Base-by-base conservation (phyloP, 1,140 invertebrate species). In the Rhopalosiphum maidis region DNA sequence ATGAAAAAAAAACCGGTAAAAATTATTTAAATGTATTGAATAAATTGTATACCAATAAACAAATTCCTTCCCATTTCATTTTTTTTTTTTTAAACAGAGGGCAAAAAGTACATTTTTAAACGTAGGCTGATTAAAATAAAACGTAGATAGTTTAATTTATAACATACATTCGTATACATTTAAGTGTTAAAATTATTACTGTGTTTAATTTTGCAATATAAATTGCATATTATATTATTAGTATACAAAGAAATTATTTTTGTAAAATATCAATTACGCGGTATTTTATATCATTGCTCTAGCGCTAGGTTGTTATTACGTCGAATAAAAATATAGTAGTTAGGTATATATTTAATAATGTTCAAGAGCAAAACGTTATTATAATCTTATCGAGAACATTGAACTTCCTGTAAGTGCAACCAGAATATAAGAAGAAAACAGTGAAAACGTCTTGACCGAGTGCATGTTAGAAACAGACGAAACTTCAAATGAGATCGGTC, bases 401-500 rank as follows among this genome's bases (percentile, higher is more conserved):
- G 85, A 86, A 86, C 85, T 46, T 86, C 21, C 46, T 3, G 7
- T 48, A 30, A 88, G 87, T 88, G 46, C 37, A 55, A n/a, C 11
- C 77, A 82, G 37, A 46, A 15, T 11, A 41, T 35, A 82, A 91
- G 43, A 68, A 15, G 23, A 37, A 88, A 51, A 54, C 22, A 2
- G 30, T 48, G 30, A 77, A n/a, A 91, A 91, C 77, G 21, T 92
- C n/a, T 83, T 85, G n/a, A 25, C 91, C n/a, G n/a, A 92, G 8
- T 37, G 30, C 21, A 83, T 18, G 91, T 92, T 48, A 41, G 46
- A 54, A 93, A 85, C 91, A 55, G 82, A 51, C 51, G 48, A 55
- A 85, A 93, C n/a, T 48, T 41, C 46, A 30, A 86, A 85, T n/a
- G 48, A 93, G 82, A 93, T 93, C 82, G 82, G 48, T 92, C 46